Percentiles rank a stretch among this genome's conserved stretches.
phyloP scores from a whole-genome alignment of 64 coral and sea anemone species.

The Pocillopora verrucosa region DNA sequence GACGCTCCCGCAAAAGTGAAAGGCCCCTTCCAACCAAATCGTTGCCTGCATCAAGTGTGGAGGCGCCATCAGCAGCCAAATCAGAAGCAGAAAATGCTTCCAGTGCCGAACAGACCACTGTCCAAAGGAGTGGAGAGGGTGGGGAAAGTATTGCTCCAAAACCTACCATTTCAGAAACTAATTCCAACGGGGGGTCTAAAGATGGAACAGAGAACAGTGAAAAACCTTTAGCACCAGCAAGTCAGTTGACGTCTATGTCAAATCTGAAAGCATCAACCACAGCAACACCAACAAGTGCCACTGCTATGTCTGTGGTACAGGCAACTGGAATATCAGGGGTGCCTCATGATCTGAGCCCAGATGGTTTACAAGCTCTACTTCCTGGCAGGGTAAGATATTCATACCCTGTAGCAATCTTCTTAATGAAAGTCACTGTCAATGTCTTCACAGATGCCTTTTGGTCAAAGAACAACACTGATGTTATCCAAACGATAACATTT shows the following conservation, averaged over 20 bases:
- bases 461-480: too few species aligned
- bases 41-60: background rate
- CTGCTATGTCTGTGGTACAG: background rate
- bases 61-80: background rate
- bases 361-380: background rate
- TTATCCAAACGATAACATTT: too few species aligned
- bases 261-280: background rate
- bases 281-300: background rate
- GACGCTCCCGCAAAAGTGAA: constrained; percentile 54
- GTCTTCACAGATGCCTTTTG: too few species aligned
- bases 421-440: too few species aligned
- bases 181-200: background rate
- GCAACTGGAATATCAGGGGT: background rate
- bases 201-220: background rate
- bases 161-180: background rate
- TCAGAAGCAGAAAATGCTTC: constrained; percentile 1
- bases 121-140: background rate
- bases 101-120: background rate
- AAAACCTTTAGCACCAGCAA: background rate
- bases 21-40: constrained; percentile 53
- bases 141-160: background rate
- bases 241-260: background rate
- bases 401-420: background rate
- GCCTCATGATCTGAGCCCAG: background rate
- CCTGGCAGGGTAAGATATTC: background rate